Evolutionary conservation across 1,140 invertebrate genomes (phyloP), one percentile per base, ranked within the genome.

Genomic region (Sogatella furcifera): DNA sequence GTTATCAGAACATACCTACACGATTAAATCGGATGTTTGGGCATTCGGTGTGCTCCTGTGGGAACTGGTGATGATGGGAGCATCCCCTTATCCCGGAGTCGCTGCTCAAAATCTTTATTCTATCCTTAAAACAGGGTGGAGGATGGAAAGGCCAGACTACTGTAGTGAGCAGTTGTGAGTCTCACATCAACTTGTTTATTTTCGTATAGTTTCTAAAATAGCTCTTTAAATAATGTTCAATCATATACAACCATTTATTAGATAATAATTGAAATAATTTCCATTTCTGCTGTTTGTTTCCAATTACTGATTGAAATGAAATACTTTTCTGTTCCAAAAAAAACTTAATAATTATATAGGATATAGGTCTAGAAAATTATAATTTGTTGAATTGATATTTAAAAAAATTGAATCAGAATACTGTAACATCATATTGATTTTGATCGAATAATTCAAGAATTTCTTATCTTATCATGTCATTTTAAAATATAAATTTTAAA

Each of bases 11-110:
- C 89, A 92, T 64, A 78, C 94, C 6, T 94, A 93, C 70, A 94
- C 90, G 11, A 87, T 83, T 64, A 90, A 92, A 76, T 90, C 88
- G 14, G 91, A 93, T 74, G 89, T 92, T 1, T 95, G 92, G 92
- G 90, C 89, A 21, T 95, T 87, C 72, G 92, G 92, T 0, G 80
- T 95, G 0, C 80, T 95, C 2, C 74, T 94, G 14, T 95, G 92
- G 90, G 92, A 96, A 73, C 79, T 96, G 64, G 82, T 90, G 0
- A 95, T 90, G 0, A 72, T 95, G 49, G 92, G 87, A 55, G 81
- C 84, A 0, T 83, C 82, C 1, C 88, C 88, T 6, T 90, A 90
- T 73, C 89, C 89, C 0, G 88, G 88, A 38, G 81, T 92, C 13
- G 80, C 84, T 22, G 81, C 87, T 1, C 85, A 91, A 67, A 84